Base-by-base conservation (phyloP, 2,797 vertebrate species). In the Cyclopterus lumpus region DNA sequence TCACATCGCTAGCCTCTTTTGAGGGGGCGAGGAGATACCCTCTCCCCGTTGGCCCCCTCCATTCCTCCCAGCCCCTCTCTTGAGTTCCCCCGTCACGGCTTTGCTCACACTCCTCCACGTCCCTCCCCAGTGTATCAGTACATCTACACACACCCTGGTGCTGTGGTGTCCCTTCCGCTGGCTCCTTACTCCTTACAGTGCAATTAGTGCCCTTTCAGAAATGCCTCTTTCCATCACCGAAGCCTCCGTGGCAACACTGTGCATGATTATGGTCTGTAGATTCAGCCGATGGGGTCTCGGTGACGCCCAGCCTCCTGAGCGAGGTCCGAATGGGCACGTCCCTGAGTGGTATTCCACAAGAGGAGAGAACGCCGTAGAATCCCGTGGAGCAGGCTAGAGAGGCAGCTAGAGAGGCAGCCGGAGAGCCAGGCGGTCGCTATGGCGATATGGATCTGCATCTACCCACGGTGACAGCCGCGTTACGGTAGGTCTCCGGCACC, bases 381-480 rank as follows among this genome's bases (percentile, higher is more conserved):
- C 77, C 90, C 69, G 71, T 32, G 6, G 67, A 82, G 73, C 54
- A 58, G 67, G 69, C 75, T 62, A 38, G 71, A 67, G 51, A 79
- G 65, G 67, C 76, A 48, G n/a, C n/a, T n/a, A n/a, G n/a, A n/a
- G 20, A 72, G 42, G 66, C 78, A 73, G 80, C 57, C 34, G 1
- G 46, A 55, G 61, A 8, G 24, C 44, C 77, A 55, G 81, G 66
- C 83, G 46, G 73, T 78, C 67, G 51, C 64, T 38, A 36, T 70
- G 71, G 75, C 79, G 55, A 58, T 48, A 73, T 46, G 57, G 80
- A 87, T 87, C 32, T 85, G 78, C 77, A 70, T 71, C 83, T 59
- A 53, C 64, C 63, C 71, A 71, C 74, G 85, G 90, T 91, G 91
- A 93, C 89, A 84, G 81, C 86, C 44, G 72, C 64, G 86, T 80